Conservation (phyloP, 2,888 invertebrate genomes). For the Tipula helvola region DNA sequence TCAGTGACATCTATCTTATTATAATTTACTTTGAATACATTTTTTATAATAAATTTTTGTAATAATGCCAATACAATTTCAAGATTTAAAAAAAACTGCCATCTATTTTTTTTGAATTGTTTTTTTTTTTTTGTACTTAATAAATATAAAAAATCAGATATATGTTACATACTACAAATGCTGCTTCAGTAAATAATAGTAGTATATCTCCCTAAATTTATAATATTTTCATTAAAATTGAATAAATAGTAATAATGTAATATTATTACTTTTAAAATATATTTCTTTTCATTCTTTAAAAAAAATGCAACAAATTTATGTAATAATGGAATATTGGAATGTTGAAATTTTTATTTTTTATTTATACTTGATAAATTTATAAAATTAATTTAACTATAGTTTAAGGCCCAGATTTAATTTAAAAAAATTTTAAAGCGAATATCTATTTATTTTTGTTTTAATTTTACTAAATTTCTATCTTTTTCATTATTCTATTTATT, state of each 20-base stretch:
- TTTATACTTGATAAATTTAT: not conserved
- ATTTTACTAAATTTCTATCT: not conserved
- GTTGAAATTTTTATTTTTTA: not conserved
- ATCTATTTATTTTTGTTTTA: not conserved
- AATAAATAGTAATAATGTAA: not conserved
- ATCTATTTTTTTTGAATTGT: not conserved
- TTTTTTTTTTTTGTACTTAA: not conserved
- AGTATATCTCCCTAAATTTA: not conserved
- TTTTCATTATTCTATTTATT: constrained; percentile 1
- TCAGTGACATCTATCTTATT: not conserved
- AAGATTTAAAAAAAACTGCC: not conserved
- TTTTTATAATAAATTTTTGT: not conserved
- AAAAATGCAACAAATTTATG: not conserved
- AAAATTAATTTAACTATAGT: not conserved
- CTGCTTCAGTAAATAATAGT: not conserved
- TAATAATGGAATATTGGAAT: not conserved
- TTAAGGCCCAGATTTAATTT: not conserved
- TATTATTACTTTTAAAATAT: not conserved
- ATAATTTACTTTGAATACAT: not conserved
- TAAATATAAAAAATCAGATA: not conserved
- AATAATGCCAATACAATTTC: not conserved
- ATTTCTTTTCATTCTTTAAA: not conserved
- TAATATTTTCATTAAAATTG: not conserved
- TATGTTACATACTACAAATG: not conserved
- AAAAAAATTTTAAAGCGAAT: not conserved